These are phyloP conservation scores for Nomada lathburiana DNA, from an alignment of 2,888 invertebrate species.

Conservation along the genomic window DNA sequence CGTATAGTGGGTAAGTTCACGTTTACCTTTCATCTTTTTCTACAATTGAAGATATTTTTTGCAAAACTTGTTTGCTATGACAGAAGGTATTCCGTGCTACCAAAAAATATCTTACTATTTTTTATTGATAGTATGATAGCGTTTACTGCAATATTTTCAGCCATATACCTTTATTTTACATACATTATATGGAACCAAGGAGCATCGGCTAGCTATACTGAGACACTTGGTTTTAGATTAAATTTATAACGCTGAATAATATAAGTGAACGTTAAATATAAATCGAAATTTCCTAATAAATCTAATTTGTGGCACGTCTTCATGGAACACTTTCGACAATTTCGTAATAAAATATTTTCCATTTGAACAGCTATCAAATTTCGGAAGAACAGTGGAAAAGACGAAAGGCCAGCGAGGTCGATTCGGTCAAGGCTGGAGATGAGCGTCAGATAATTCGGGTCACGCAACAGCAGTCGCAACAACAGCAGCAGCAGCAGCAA, in stretches of 20 bases:
- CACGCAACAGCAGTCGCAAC: slow-evolving; percentile 86
- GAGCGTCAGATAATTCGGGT: slow-evolving; percentile 91
- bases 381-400: slow-evolving; percentile 84
- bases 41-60: no score
- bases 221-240: no score
- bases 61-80: no score
- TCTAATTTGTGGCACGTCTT: no score
- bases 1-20: slow-evolving; percentile 78
- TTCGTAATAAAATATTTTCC: neutral
- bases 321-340: neutral
- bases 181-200: neutral
- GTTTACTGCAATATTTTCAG: no score
- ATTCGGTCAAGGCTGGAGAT: slow-evolving; percentile 86
- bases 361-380: slow-evolving; percentile 77
- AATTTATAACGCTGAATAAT: no score
- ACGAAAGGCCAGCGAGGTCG: slow-evolving; percentile 84
- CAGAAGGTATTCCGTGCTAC: no score
- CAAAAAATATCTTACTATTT: no score
- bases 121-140: no score
- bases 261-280: no score
- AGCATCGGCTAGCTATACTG: no score
- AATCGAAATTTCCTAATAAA: no score
- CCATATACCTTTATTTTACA: neutral
- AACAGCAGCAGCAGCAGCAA: slow-evolving; percentile 79
- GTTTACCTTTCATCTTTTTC: neutral